Evolutionary conservation across 1,140 invertebrate species (phyloP).

Genomic region (Argopecten irradians): DNA sequence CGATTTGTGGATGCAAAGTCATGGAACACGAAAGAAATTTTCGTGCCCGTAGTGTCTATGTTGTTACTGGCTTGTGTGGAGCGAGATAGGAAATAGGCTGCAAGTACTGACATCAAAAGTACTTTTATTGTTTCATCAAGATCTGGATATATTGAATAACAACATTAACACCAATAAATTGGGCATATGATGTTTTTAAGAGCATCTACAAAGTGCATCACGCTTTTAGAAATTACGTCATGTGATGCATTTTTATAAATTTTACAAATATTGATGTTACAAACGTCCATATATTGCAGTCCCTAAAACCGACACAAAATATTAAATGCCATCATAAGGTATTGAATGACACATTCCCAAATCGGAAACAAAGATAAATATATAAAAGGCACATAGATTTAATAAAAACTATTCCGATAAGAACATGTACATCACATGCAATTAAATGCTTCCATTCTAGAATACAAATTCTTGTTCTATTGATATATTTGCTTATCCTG

Average conservation of each 20-base stretch:
- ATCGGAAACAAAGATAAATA: no score
- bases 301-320: no score
- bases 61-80: neutral
- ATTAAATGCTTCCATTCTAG: no score
- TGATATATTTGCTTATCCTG: no score
- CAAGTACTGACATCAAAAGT: conserved; percentile 9
- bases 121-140: neutral
- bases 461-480: no score
- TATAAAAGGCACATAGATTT: no score
- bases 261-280: no score
- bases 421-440: no score
- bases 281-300: no score
- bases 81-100: neutral
- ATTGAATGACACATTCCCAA: no score
- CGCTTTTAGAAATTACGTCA: neutral
- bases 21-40: conserved; percentile 18
- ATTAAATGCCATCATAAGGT: no score
- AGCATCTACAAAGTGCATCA: neutral
- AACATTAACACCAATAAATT: neutral
- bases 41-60: conserved; percentile 4
- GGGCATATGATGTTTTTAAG: neutral
- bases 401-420: no score
- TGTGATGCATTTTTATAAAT: neutral
- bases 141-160: neutral
- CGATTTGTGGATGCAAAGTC: conserved; percentile 15